Conservation (phyloP, 2,888 invertebrate species). For the Aleiodes alternator region DNA sequence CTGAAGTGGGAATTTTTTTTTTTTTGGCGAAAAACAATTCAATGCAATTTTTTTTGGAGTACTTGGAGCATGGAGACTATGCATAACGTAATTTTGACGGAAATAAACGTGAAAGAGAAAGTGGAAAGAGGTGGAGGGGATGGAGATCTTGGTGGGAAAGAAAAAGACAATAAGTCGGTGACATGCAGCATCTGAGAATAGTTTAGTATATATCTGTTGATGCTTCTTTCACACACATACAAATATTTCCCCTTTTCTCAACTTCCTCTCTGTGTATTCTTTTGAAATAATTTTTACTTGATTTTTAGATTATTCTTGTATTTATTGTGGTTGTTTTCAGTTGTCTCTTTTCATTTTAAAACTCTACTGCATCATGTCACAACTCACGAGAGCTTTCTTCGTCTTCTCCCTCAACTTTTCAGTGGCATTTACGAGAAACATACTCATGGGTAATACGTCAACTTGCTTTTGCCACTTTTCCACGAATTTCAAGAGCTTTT, state of each 20-base stretch:
- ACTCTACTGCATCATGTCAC: slow-evolving; percentile 28
- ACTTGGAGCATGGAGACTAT: slow-evolving; percentile 58
- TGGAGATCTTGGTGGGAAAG: slow-evolving; percentile 16
- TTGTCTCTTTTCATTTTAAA: slow-evolving; percentile 29
- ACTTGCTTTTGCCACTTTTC: slow-evolving; percentile 38
- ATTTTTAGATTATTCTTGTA: slow-evolving; percentile 48
- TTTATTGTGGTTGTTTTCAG: slow-evolving; percentile 25
- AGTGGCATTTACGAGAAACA: slow-evolving; percentile 44
- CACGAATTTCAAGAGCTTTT: slow-evolving; percentile 48
- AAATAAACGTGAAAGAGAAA: slow-evolving; percentile 66
- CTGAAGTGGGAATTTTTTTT: slow-evolving; percentile 12
- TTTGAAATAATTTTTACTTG: slow-evolving; percentile 24
- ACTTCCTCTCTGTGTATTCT: slow-evolving; percentile 49
- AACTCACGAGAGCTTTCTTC: slow-evolving; percentile 29
- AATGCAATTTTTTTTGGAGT: slow-evolving; percentile 48
- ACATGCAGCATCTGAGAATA: slow-evolving; percentile 69
- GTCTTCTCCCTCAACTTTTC: slow-evolving; percentile 51
- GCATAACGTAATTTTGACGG: slow-evolving; percentile 74
- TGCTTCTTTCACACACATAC: slow-evolving; percentile 41
- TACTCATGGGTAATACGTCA: neutral
- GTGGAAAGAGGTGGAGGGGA: neutral
- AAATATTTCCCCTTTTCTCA: slow-evolving; percentile 41
- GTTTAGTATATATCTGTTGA: slow-evolving; percentile 61
- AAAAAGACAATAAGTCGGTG: slow-evolving; percentile 68
- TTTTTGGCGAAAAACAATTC: neutral